Percentiles rank a stretch among this genome's conserved stretches.
These are phyloP conservation scores for Coregonus clupeaformis DNA, from an alignment of 2,113 vertebrate genomes.

Conservation along the genomic window DNA sequence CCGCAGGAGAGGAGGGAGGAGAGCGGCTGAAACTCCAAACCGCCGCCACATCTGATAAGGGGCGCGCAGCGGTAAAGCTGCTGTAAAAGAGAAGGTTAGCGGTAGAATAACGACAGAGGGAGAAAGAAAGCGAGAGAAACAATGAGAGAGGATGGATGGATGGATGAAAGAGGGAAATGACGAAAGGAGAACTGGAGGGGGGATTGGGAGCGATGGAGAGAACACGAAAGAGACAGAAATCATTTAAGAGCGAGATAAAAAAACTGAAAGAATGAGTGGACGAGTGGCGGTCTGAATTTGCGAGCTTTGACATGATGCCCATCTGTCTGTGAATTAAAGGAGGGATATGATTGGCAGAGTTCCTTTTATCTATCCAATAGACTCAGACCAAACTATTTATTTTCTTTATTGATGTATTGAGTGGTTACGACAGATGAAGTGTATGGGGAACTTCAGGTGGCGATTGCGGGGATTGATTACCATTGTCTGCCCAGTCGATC, in stretches of 20 bases:
- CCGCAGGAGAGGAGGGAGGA: constrained; percentile 72
- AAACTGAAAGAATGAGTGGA: not conserved
- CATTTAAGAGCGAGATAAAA: not conserved
- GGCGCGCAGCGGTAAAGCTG: constrained; percentile 67
- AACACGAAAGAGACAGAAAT: not conserved
- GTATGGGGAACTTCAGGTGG: constrained; percentile 72
- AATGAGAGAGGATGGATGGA: not conserved
- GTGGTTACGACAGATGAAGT: constrained; percentile 71
- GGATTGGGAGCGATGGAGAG: not conserved
- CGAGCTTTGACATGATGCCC: too few relatives aligned
- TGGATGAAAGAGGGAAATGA: not conserved
- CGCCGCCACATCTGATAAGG: constrained; percentile 84
- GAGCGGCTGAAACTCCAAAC: constrained; percentile 81
- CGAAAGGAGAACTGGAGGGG: not conserved
- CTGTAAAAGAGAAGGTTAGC: constrained; percentile 80
- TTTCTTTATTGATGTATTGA: constrained; percentile 70
- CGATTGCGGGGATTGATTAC: constrained; percentile 69
- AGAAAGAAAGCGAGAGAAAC: not conserved
- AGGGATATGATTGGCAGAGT: not conserved
- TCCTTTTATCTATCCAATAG: constrained; percentile 38
- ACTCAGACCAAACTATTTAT: constrained; percentile 49
- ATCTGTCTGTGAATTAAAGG: not conserved
- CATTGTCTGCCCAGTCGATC: constrained; percentile 65
- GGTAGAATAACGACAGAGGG: constrained; percentile 51
- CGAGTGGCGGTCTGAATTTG: not conserved